These are phyloP conservation scores for Schizotus pectinicornis DNA, from an alignment of 2,888 invertebrate genomes.

Conservation along the genomic window DNA sequence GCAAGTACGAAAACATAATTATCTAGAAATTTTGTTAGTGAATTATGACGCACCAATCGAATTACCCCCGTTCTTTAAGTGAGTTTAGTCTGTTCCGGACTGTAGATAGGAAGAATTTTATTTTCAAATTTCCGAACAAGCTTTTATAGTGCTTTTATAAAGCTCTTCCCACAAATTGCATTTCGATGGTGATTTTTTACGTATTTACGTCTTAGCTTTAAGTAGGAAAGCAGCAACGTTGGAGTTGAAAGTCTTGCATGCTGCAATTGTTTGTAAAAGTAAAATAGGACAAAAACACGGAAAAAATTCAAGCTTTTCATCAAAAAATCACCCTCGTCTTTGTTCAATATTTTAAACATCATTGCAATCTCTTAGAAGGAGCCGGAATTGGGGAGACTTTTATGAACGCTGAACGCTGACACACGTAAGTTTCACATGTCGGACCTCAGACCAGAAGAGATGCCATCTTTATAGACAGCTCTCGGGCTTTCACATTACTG, in stretches of 20 bases:
- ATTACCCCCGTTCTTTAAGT: slow-evolving; percentile 16
- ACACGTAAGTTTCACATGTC: slow-evolving; percentile 27
- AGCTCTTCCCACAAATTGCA: slow-evolving; percentile 14
- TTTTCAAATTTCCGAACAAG: slow-evolving; percentile 17
- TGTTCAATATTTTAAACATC: background rate
- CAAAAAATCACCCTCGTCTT: background rate
- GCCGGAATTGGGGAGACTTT: slow-evolving; percentile 14
- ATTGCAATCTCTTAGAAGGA: background rate
- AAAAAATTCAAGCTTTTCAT: background rate
- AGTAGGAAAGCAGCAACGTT: too few species aligned
- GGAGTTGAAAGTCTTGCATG: background rate
- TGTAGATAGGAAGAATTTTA: slow-evolving; percentile 10
- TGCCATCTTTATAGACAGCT: slow-evolving; percentile 34
- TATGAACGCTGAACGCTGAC: slow-evolving; percentile 32
- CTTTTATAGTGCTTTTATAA: slow-evolving; percentile 17
- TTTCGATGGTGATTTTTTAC: background rate
- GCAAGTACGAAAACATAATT: slow-evolving; percentile 10
- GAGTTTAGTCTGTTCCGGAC: slow-evolving; percentile 13
- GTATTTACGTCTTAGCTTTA: too few species aligned
- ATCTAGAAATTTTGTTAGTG: slow-evolving; percentile 5
- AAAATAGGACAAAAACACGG: background rate
- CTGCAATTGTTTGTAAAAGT: background rate
- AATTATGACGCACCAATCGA: slow-evolving; percentile 13
- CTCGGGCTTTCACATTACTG: slow-evolving; percentile 21
- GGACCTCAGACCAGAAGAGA: slow-evolving; percentile 22